Evolutionary conservation across 1,140 invertebrate genomes (phyloP), one percentile per base, ranked within the genome.

Genomic region (Lineus longissimus): DNA sequence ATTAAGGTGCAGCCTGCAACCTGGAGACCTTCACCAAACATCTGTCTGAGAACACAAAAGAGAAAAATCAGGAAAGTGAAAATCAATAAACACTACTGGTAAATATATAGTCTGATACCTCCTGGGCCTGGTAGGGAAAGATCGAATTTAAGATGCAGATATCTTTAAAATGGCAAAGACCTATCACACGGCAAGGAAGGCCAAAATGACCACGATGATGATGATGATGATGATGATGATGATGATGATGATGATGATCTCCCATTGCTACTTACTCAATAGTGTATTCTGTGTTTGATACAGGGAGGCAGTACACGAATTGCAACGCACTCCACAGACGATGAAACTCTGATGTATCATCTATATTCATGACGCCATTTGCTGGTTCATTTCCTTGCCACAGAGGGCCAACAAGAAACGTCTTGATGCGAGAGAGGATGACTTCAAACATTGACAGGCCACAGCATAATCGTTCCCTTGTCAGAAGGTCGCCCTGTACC

Each of bases 1-100:
- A 99, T 94, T 86, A 99, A 94, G 25, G 93, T 90, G 80, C 95
- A 97, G 0, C 94, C 96, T 30, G 95, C 95, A 96, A 95, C 98
- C 81, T 98, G 94, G 0, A 98, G 85, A 11, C 96, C 95, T 84
- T 98, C 96, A 11, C 96, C 96, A 83, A 97, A 98, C 65, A 98
- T 83, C 83, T 98, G 92, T 78, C 92, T 94, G 72, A 6, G 82
- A 83, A 75, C 68, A 64, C 41, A 67, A 61, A 70, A 43, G n/a
- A 19, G 17, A 17, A 54, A 7, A 7, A 36, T 36, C 33, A 36
- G 33, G 4, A 36, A 36, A 36, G 15, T 36, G 33, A 36, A 36
- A 7, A 36, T 36, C 33, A 36, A 15, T 36, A 15, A 36, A 36
- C 33, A 36, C 33, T 36, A 4, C 33, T 15, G 4, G 33, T n/a